phyloP scores from a whole-genome alignment of 2,797 vertebrate genomes.

The Nothura maculosa region DNA sequence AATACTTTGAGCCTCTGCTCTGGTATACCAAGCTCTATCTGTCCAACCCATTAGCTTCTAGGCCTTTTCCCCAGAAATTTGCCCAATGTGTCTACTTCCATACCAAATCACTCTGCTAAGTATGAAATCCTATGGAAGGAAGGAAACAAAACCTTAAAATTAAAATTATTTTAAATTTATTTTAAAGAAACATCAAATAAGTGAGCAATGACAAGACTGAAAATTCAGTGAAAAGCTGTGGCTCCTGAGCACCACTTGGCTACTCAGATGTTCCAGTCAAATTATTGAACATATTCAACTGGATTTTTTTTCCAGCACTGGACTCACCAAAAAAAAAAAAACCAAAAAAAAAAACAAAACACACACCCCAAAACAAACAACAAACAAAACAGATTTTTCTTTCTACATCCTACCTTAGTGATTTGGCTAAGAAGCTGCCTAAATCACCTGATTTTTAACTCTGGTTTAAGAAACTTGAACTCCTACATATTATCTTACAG shows the following conservation, averaged over 20 bases:
- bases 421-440: background rate
- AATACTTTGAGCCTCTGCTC: background rate
- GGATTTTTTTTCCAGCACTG: background rate
- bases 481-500: background rate
- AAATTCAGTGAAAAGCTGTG: background rate
- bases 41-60: too few relatives aligned
- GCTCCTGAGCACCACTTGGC: background rate
- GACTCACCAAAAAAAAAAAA: background rate
- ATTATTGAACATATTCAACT: background rate
- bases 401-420: background rate
- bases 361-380: too few relatives aligned
- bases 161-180: background rate
- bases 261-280: background rate
- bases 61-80: background rate
- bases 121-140: background rate
- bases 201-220: background rate
- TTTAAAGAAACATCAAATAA: background rate
- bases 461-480: background rate
- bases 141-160: background rate
- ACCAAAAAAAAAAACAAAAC: too few relatives aligned
- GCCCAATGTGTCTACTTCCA: background rate
- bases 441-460: background rate
- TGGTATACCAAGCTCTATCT: background rate
- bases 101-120: background rate
- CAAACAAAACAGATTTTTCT: too few relatives aligned